Percentiles rank a stretch among this genome's conserved stretches.
phyloP scores from a whole-genome alignment of 1,140 invertebrate species.

The Macrotrachela quadricornifera region DNA sequence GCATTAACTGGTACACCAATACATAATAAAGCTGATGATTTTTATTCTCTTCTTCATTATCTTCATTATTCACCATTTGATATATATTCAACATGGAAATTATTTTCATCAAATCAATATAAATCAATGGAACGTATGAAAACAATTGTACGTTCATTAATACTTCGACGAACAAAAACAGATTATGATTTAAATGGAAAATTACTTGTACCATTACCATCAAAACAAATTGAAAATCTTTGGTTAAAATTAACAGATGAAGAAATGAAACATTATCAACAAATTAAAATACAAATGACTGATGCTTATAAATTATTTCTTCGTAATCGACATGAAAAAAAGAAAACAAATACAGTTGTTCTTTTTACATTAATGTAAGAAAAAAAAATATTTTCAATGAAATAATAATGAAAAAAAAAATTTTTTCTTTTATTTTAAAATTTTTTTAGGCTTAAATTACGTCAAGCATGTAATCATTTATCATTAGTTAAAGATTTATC shows the following conservation, averaged over 20 bases:
- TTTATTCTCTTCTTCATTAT: slow-evolving; percentile 67
- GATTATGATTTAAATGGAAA: slow-evolving; percentile 37
- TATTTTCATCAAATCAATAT: not conserved
- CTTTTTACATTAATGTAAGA: not conserved
- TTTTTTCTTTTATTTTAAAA: slow-evolving; percentile 22
- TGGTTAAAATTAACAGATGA: slow-evolving; percentile 37
- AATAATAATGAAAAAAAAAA: slow-evolving; percentile 40
- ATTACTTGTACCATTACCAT: slow-evolving; percentile 39
- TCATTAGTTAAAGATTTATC: slow-evolving; percentile 41
- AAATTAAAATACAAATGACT: slow-evolving; percentile 24
- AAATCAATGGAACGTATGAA: not conserved
- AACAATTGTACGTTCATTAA: not conserved
- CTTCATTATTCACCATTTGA: slow-evolving; percentile 62
- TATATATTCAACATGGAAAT: slow-evolving; percentile 45
- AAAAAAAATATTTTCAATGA: slow-evolving; percentile 26
- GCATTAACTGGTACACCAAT: slow-evolving; percentile 77
- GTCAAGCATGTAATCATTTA: slow-evolving; percentile 70
- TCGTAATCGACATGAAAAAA: slow-evolving; percentile 40
- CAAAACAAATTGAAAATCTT: slow-evolving; percentile 35
- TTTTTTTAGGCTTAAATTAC: slow-evolving; percentile 42
- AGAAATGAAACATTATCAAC: slow-evolving; percentile 49
- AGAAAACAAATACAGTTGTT: slow-evolving; percentile 11
- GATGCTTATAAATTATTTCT: slow-evolving; percentile 17
- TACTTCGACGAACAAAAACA: slow-evolving; percentile 52
- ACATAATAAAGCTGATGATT: slow-evolving; percentile 70